Base-by-base conservation (phyloP, 2,797 vertebrate genomes). In the Kryptolebias ocellatus region DNA sequence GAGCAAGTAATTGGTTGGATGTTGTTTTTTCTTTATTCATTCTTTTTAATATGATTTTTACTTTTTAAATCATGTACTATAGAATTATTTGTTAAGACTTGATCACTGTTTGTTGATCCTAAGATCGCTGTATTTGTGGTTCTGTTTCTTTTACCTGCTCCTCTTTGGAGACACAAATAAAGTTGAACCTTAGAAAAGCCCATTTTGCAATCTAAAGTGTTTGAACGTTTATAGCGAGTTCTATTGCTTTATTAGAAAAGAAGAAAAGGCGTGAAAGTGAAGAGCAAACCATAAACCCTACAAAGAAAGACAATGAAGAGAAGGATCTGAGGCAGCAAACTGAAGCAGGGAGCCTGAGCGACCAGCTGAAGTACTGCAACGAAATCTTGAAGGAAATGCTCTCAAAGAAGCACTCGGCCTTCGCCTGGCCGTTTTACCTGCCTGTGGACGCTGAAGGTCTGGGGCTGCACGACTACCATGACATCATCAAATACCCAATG, bases 401-500 rank as follows among this genome's bases (percentile, higher is more conserved):
- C 6, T 97, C 96, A 0, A 98, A 96, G 92, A 99, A 96, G 79
- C 96, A 98, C 0, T 89, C 90, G 0, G 93, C 94, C 64, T 97
- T 96, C 1, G 98, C 98, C 0, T 98, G 98, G 98, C 98, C 98
- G 37, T 99, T 99, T 91, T 98, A 97, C 91, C 94, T 95, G 81
- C 97, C 98, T 0, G 97, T 99, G 7, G 96, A 99, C 0, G 95
- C 95, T 0, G 91, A 95, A 84, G 96, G 95, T 5, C 94, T 99
- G 83, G 93, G 95, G 72, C 93, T 99, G 31, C 96, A 96, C 0
- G 97, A 99, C 86, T 99, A 99, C 91, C 96, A 98, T 0, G 94
- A 98, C 67, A 98, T 99, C 90, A 96, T 99, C 94, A 99, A 98
- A 84, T 93, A 95, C 87, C 97, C 98, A 39, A 99, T 99, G 98